A percentile compares a stretch with the other conserved stretches of the same genome.
Evolutionary conservation across 2,797 vertebrate species (phyloP).

Genomic region (Syndactyla subalaris): DNA sequence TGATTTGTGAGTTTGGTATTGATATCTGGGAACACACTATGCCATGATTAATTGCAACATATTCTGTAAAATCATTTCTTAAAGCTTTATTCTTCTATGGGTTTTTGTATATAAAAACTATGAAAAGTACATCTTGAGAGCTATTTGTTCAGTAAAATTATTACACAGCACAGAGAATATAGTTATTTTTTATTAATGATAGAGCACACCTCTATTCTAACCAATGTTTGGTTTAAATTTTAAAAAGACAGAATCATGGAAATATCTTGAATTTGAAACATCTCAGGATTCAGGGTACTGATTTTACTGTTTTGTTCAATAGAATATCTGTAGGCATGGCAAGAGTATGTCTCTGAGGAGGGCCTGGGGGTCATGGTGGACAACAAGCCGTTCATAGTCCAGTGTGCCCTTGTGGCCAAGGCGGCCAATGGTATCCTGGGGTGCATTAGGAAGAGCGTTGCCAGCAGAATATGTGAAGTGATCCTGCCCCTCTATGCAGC

Average conservation of each 20-base stretch:
- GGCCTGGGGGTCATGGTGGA: neutral
- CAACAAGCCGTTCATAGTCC: rapidly evolving
- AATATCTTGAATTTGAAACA: neutral
- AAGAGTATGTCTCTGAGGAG: neutral
- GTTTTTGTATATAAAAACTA: slow-evolving; percentile 60
- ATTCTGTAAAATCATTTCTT: slow-evolving; percentile 52
- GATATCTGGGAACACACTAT: slow-evolving; percentile 26
- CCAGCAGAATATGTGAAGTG: rapidly evolving
- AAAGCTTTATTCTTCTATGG: slow-evolving; percentile 68
- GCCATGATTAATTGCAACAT: slow-evolving; percentile 21
- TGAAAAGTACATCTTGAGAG: slow-evolving; percentile 20
- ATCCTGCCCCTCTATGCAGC: neutral
- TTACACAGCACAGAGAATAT: neutral
- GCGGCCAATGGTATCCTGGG: neutral
- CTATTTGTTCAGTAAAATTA: slow-evolving; percentile 62
- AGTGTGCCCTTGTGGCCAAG: neutral
- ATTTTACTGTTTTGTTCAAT: neutral
- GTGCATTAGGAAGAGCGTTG: neutral
- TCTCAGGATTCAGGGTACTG: neutral
- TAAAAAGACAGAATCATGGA: neutral
- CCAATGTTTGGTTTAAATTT: neutral
- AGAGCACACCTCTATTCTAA: neutral
- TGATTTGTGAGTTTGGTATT: slow-evolving; percentile 4
- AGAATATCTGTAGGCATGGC: neutral
- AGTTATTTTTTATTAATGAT: neutral